phyloP scores from a whole-genome alignment of 2,888 invertebrate genomes.

The Linnaemya vulpina region DNA sequence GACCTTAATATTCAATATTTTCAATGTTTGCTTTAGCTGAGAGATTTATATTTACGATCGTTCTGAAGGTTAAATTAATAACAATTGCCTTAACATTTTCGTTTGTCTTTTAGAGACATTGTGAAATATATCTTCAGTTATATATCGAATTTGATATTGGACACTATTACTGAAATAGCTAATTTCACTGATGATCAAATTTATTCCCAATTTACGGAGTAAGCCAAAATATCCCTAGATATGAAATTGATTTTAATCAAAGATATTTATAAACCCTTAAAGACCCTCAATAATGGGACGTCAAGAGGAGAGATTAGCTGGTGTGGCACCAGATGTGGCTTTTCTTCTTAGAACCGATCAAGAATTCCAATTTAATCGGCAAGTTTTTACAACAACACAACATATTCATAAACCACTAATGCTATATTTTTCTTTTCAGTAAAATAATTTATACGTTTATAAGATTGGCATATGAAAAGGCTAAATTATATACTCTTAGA shows the following conservation, averaged over 20 bases:
- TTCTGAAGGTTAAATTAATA: no score
- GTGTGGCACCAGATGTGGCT: slow-evolving; percentile 88
- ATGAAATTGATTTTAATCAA: not conserved
- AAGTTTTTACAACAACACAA: not conserved
- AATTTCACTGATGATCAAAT: slow-evolving; percentile 88
- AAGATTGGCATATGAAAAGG: slow-evolving; percentile 86
- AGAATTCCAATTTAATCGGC: slow-evolving; percentile 78
- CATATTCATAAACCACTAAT: not conserved
- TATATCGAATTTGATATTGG: slow-evolving; percentile 80
- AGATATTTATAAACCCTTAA: slow-evolving; percentile 23
- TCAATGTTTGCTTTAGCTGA: no score
- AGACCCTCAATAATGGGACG: slow-evolving; percentile 93
- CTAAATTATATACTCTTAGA: slow-evolving; percentile 86
- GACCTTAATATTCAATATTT: no score
- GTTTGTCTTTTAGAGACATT: slow-evolving; percentile 72
- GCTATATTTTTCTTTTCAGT: slow-evolving; percentile 64
- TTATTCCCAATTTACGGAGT: slow-evolving; percentile 89
- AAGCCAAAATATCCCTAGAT: slow-evolving; percentile 39
- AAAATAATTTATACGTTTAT: slow-evolving; percentile 85
- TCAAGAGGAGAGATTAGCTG: slow-evolving; percentile 90
- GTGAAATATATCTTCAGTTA: slow-evolving; percentile 78
- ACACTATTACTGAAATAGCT: slow-evolving; percentile 87
- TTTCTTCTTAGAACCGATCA: slow-evolving; percentile 88
- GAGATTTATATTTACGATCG: no score
- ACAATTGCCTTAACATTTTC: not conserved